Evolutionary conservation across 2,888 invertebrate species (phyloP).

Genomic region (Athrips mouffetella): DNA sequence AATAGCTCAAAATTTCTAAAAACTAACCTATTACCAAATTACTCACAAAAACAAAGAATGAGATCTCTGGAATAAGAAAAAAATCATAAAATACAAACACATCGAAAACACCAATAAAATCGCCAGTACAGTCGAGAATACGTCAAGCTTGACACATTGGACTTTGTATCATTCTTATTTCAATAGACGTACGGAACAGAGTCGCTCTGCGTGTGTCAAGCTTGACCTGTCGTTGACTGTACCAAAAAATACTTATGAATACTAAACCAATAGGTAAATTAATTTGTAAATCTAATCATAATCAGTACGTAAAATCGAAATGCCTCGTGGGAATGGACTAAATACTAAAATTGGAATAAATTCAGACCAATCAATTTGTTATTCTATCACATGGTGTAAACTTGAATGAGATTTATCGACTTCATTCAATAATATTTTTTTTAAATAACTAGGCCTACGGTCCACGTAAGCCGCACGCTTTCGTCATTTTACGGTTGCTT

Average conservation of each 20-base stretch:
- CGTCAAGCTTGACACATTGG: too few species aligned
- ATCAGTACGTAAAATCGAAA: slow-evolving; percentile 36
- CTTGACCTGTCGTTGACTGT: too few species aligned
- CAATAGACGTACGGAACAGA: too few species aligned
- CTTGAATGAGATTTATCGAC: background rate
- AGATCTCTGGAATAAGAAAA: slow-evolving; percentile 44
- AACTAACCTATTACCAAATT: slow-evolving; percentile 27
- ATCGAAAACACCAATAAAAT: slow-evolving; percentile 14
- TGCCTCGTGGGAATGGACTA: slow-evolving; percentile 55
- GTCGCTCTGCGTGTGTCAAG: too few species aligned
- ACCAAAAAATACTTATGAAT: slow-evolving; percentile 5
- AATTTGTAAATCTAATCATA: slow-evolving; percentile 23
- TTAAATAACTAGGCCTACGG: too few species aligned
- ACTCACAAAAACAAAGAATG: slow-evolving; percentile 36
- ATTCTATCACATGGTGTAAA: slow-evolving; percentile 14
- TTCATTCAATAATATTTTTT: too few species aligned
- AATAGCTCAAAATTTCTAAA: slow-evolving; percentile 17
- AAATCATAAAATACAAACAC: slow-evolving; percentile 24
- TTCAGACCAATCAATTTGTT: slow-evolving; percentile 29
- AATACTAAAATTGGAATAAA: slow-evolving; percentile 29
- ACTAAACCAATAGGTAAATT: slow-evolving; percentile 19
- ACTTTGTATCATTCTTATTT: too few species aligned
- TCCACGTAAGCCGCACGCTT: too few species aligned
- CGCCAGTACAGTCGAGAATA: too few species aligned
- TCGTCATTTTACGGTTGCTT: too few species aligned